Conservation (phyloP, 2,797 vertebrate species). For the Jordanella pulchra region DNA sequence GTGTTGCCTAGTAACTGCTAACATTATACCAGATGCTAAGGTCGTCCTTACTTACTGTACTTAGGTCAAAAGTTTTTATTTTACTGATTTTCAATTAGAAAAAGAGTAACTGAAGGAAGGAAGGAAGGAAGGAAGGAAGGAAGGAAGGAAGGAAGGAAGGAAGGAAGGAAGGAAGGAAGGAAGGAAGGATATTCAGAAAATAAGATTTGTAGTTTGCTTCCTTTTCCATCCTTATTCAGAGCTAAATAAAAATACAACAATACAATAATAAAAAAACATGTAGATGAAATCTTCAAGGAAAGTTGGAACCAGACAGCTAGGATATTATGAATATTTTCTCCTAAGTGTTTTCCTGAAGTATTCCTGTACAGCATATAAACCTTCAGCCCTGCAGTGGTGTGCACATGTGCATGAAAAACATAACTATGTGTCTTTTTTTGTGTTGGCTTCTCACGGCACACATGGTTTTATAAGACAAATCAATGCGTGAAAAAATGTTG, state of each 20-base stretch:
- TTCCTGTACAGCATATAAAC: slow-evolving; percentile 20
- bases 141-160: neutral
- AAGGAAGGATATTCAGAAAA: neutral
- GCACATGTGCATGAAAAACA: slow-evolving; percentile 3
- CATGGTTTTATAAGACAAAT: slow-evolving; percentile 42
- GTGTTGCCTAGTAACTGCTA: no score
- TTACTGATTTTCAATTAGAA: neutral
- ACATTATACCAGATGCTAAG: no score
- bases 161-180: neutral
- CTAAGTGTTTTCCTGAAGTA: slow-evolving; percentile 11
- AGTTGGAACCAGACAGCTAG: slow-evolving; percentile 5
- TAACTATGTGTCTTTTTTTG: slow-evolving; percentile 23
- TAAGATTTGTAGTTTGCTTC: no score
- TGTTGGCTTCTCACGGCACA: slow-evolving; percentile 4
- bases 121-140: slow-evolving; percentile 15
- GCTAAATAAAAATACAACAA: slow-evolving; percentile 5
- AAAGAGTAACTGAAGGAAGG: slow-evolving; percentile 9
- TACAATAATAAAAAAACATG: slow-evolving; percentile 3
- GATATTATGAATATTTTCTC: slow-evolving; percentile 13
- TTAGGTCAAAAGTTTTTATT: slow-evolving; percentile 18
- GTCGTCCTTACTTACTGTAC: neutral
- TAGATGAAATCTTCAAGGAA: neutral
- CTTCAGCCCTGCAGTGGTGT: slow-evolving; percentile 27
- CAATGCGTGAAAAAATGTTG: slow-evolving; percentile 48
- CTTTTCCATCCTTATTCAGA: no score